Evolutionary conservation across 2,113 vertebrate species (phyloP).

Genomic region (Chloropsis hardwickii): DNA sequence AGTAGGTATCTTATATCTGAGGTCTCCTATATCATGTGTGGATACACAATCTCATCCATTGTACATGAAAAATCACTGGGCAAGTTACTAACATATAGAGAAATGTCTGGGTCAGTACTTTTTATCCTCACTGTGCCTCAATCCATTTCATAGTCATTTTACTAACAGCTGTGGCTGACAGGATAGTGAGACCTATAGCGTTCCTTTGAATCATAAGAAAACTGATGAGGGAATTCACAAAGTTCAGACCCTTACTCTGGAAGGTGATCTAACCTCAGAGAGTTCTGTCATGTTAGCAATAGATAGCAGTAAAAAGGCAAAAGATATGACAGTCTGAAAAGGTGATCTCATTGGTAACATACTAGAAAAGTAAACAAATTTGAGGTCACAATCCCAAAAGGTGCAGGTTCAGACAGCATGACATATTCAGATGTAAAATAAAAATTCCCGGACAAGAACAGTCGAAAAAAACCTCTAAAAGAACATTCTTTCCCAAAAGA

Average conservation of each 20-base stretch:
- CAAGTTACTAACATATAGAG: background rate
- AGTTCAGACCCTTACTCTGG: background rate
- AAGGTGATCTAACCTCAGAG: background rate
- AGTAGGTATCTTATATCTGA: background rate
- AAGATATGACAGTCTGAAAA: background rate
- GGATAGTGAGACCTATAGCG: background rate
- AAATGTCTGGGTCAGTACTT: background rate
- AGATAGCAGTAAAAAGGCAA: background rate
- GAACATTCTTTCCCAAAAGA: background rate
- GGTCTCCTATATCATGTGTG: background rate
- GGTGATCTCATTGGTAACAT: background rate
- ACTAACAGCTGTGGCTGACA: background rate
- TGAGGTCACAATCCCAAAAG: background rate
- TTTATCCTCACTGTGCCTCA: background rate
- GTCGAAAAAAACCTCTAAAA: background rate
- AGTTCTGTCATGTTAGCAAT: background rate
- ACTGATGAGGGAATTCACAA: background rate
- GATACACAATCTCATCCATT: background rate
- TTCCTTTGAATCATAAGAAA: background rate
- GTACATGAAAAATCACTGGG: background rate
- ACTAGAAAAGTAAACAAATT: background rate
- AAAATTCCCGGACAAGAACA: background rate
- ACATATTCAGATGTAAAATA: background rate
- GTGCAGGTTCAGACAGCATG: background rate
- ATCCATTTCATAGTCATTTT: background rate